Base-by-base conservation (phyloP, 1,140 invertebrate genomes). In the Aphis gossypii region DNA sequence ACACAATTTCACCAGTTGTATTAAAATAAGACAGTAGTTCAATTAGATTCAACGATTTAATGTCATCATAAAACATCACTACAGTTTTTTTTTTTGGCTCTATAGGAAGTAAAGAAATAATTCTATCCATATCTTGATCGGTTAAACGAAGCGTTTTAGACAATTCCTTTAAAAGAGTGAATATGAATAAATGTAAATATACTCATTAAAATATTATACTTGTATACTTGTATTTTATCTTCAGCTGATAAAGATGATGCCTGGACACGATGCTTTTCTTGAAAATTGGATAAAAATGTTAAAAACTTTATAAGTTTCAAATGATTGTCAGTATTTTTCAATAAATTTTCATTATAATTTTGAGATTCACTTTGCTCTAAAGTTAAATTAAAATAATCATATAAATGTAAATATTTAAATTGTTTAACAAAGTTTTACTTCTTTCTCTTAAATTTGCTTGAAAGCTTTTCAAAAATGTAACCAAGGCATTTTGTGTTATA, bases 11-110 rank as follows among this genome's bases (percentile, higher is more conserved):
- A 68, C 94, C 94, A n/a, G 95, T 95, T 93, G 96, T 95, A 83
- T 96, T 95, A 94, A 97, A 97, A 94, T 96, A 96, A 14, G 95
- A 95, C 46, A 96, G 93, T 95, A 96, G 96, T 93, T 96, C 94
- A 14, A 95, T 94, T 94, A 96, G 95, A 21, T 94, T 93, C 25
- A 51, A 18, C 0, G 54, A 14, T 93, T 94, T 95, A 0, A 94
- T 94, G 89, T 95, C 95, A 54, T 96, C 95, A 90, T 95, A 94
- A 94, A 96, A 96, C 86, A 95, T 95, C 0, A 96, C 96, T 94
- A 94, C 94, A 92, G 54, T 94, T 94, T 95, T 95, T 35, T 93
- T 93, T 60, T 90, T 48, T 35, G 35, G 89, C 44, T 89, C 94
- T 93, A 68, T 93, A 18, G 41, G 94, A 94, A 44, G 84, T 68